Base-by-base conservation (phyloP, 1,140 invertebrate genomes). In the Caenorhabditis inopinata region DNA sequence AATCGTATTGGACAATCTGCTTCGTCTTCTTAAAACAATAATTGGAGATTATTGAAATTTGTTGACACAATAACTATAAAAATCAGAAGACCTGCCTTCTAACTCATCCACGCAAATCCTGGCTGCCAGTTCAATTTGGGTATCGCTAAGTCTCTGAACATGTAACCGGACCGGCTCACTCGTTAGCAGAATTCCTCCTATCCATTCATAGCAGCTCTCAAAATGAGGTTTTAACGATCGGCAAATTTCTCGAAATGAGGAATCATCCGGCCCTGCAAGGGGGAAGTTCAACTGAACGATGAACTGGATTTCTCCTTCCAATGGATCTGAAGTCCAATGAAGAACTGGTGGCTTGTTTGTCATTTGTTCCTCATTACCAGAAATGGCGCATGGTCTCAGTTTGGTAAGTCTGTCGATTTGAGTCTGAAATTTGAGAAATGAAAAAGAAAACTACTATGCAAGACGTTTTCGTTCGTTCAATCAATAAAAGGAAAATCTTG, bases 291-390 rank as follows among this genome's bases (percentile, higher is more conserved):
- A 9, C 7, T 53, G 76, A 49, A 38, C 49, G 47, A 78, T 78
- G 12, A 78, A 51, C 32, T 78, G 76, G 25, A 78, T 42, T 42
- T 78, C 76, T n/a, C 76, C 76, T 25, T 78, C 76, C 18, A 78
- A 53, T 14, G 76, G 76, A 23, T 78, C 76, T 6, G 76, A 27
- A 3, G 76, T 51, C 76, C 76, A 78, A 32, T 78, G 76, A 18
- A 78, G 76, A 25, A 78, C 76, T 16, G 76, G 76, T 68, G 76
- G 76, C 51, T 78, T 78, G 21, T 47, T 78, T 1, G 49, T 78
- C 7, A 78, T 16, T 42, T 38, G 76, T 25, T 58, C 32, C 1
- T 62, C 45, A 25, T 62, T 53, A 23, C 42, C 76, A 1, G 35
- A 38, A 35, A 38, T 53, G 4, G 53, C 32, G 27, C 58, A 68